These are phyloP conservation scores for Scartelaos histophorus DNA, from an alignment of 2,113 vertebrate species.

Conservation along the genomic window DNA sequence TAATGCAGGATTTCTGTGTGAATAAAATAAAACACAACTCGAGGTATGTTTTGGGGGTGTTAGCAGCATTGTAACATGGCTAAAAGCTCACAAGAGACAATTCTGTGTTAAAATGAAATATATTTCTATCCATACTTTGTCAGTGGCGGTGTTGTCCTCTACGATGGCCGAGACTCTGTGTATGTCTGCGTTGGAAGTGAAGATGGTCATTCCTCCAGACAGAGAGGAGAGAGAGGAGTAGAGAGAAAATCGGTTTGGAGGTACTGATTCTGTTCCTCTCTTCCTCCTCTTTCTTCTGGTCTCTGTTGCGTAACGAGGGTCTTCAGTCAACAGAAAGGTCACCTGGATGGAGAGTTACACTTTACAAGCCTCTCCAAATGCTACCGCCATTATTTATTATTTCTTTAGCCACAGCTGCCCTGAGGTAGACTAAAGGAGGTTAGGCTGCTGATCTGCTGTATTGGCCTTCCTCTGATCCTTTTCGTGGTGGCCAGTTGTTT, in stretches of 20 bases:
- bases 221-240: constrained; percentile 79
- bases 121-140: constrained; percentile 77
- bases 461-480: too few relatives aligned
- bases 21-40: too few relatives aligned
- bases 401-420: background rate
- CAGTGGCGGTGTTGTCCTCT: constrained; percentile 75
- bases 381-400: background rate
- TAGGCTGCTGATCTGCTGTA: too few relatives aligned
- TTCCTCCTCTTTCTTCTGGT: constrained; percentile 22
- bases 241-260: constrained; percentile 79
- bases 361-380: background rate
- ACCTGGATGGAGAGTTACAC: constrained; percentile 65
- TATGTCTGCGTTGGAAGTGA: constrained; percentile 84
- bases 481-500: too few relatives aligned
- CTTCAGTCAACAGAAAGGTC: constrained; percentile 86
- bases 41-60: too few relatives aligned
- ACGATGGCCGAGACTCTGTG: constrained; percentile 76
- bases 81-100: too few relatives aligned
- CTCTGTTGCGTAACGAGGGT: constrained; percentile 58
- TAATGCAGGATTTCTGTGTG: too few relatives aligned
- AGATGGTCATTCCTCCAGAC: constrained; percentile 85
- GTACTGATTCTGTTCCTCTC: constrained; percentile 69
- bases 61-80: too few relatives aligned
- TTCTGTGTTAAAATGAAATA: too few relatives aligned
- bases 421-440: too few relatives aligned